These are phyloP conservation scores for Axinella damicornis DNA, from an alignment of 37 sponge, comb jelly and placozoan species.

Conservation along the genomic window DNA sequence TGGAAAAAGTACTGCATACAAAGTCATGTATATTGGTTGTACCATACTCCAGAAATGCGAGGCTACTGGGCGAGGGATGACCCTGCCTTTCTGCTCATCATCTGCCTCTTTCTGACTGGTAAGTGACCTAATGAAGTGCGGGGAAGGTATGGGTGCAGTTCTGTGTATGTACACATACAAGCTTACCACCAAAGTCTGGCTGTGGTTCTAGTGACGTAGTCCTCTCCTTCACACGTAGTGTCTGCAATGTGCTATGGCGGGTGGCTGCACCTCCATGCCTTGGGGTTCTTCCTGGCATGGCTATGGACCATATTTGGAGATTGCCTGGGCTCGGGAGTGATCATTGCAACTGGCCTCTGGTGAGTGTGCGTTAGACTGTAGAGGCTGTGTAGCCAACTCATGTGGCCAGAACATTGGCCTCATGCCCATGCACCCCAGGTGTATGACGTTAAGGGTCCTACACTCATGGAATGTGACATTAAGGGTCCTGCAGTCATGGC, in stretches of 20 bases:
- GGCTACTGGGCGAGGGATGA: conserved; percentile 96
- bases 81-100: conserved; percentile 93
- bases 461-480: no score
- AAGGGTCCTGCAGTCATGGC: no score
- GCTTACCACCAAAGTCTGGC: no score
- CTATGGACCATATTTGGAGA: conserved; percentile 89
- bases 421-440: no score
- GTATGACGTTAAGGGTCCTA: no score
- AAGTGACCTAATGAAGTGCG: conserved; percentile 1
- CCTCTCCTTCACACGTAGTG: conserved; percentile 31
- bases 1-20: no score
- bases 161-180: no score
- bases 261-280: conserved; percentile 58
- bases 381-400: no score
- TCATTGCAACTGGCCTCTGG: conserved; percentile 89
- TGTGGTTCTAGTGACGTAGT: no score
- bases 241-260: conserved; percentile 75
- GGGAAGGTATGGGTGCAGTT: no score
- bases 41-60: conserved; percentile 86
- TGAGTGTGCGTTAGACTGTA: conserved; percentile 39
- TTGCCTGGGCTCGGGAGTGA: conserved; percentile 79
- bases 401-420: no score
- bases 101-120: conserved; percentile 73
- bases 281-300: conserved; percentile 76
- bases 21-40: background rate